These are phyloP conservation scores for Athene noctua DNA, from an alignment of 2,113 vertebrate species.

Conservation along the genomic window DNA sequence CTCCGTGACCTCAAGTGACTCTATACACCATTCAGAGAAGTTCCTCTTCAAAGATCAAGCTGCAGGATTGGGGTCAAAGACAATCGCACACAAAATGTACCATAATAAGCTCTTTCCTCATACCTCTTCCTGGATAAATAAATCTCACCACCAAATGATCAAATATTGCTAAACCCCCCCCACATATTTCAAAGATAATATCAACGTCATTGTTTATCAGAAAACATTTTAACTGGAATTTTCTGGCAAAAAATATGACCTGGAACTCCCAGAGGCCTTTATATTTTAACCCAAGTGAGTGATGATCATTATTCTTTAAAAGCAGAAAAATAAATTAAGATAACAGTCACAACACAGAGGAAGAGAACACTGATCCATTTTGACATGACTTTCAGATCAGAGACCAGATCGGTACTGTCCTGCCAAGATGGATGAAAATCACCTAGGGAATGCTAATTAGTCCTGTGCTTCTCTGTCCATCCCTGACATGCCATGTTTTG, in stretches of 20 bases:
- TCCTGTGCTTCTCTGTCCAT: neutral
- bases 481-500: neutral
- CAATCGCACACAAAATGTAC: neutral
- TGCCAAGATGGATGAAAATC: neutral
- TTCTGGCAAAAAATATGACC: neutral
- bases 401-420: neutral
- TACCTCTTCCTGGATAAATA: neutral
- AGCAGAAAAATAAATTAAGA: neutral
- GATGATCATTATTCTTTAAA: neutral
- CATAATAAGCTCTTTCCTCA: neutral
- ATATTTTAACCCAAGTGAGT: neutral
- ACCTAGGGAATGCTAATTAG: constrained; percentile 14
- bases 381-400: constrained; percentile 11
- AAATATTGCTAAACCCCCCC: neutral
- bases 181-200: neutral
- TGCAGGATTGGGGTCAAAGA: neutral
- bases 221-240: neutral
- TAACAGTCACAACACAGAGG: neutral
- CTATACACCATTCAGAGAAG: neutral
- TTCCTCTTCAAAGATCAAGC: neutral
- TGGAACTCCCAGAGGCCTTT: neutral
- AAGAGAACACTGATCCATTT: constrained; percentile 1
- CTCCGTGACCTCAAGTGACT: neutral
- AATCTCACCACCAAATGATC: neutral
- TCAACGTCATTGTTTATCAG: neutral